Evolutionary conservation across 2,113 vertebrate genomes (phyloP), one percentile per base, ranked within the genome.

Genomic region (Apteryx mantelli): DNA sequence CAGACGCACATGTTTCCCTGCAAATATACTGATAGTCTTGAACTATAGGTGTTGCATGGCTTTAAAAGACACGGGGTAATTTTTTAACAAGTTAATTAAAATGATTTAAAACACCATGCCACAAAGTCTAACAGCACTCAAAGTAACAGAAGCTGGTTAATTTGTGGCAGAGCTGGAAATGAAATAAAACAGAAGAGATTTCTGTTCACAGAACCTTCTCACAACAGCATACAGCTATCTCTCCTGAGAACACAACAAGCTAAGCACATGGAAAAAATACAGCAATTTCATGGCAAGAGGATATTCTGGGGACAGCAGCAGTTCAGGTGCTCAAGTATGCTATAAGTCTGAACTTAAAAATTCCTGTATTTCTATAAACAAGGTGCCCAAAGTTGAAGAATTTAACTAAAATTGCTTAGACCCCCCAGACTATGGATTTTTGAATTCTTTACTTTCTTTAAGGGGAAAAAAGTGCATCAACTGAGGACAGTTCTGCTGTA

Each of bases 11-110:
- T 1, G 55, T 30, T 56, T 56, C 26, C 30, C 55, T 56, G 55
- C 26, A 56, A 56, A 20, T 26, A 28, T 16, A 28, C 55, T 56
- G 55, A 56, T 26, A 56, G 55, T 13, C 26, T 30, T 13, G 52
- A 68, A 70, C 65, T 4, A 6, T 0, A 46, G 12, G 13, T 38
- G 5, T 7, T 60, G 44, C 42, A 36, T 36, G n/a, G 58, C 19
- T 79, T 50, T 0, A 50, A 44, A 77, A 68, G 40, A 71, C 9
- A 19, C 1, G 0, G 63, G 20, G 42, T 36, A 21, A 16, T 28
- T 61, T 13, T 66, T 80, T 34, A 20, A 9, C 11, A 26, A 11
- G 56, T 75, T 79, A n/a, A 58, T 25, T 58, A 69, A 61, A 91
- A 21, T 15, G 11, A 75, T 44, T 38, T 22, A 32, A 52, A 89